These are phyloP conservation scores for Corynorhinus townsendii DNA, from an alignment of 2,113 vertebrate genomes.

Conservation along the genomic window DNA sequence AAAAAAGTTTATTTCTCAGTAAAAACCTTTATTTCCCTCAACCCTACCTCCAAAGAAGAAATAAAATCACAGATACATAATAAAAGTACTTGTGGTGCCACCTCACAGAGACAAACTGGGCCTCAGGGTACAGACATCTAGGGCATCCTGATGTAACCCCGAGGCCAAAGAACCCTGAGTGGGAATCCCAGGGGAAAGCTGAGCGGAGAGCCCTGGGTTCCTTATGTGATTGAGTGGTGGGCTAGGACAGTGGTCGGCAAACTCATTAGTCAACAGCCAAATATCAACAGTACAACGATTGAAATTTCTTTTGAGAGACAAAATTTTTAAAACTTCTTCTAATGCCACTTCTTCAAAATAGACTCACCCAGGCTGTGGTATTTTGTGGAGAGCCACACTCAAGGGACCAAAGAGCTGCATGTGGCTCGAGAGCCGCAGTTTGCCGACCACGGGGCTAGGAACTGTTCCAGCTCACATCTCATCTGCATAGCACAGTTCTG, in stretches of 20 bases:
- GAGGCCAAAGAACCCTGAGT: no score
- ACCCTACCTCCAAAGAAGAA: conserved; percentile 31
- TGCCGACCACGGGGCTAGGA: neutral
- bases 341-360: no score
- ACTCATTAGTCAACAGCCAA: no score
- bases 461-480: conserved; percentile 83
- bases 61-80: conserved; percentile 13
- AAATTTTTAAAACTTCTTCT: no score
- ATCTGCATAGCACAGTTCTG: conserved; percentile 68
- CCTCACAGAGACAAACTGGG: neutral
- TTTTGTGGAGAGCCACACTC: no score
- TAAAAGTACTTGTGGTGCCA: neutral
- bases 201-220: neutral
- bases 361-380: no score
- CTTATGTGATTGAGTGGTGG: neutral
- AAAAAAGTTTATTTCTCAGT: conserved; percentile 62
- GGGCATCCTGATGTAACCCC: neutral
- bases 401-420: no score
- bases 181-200: neutral
- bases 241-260: neutral
- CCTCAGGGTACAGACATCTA: neutral
- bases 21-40: conserved; percentile 1
- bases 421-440: no score
- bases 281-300: no score
- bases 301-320: no score